These are phyloP conservation scores for Lasioglossum malachurum DNA, from an alignment of 2,888 invertebrate genomes.

Conservation along the genomic window DNA sequence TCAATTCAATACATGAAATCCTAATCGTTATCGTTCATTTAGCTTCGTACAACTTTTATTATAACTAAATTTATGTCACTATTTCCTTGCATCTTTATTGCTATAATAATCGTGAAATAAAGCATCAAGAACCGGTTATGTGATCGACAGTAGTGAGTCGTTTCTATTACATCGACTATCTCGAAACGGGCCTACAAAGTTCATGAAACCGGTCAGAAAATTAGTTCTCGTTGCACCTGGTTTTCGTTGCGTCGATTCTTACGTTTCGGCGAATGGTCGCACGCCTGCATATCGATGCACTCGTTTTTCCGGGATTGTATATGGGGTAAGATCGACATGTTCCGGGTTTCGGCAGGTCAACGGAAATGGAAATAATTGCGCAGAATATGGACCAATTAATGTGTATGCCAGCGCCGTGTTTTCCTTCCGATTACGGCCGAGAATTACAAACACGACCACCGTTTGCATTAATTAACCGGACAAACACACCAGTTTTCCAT, in stretches of 20 bases:
- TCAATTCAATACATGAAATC: too few species aligned
- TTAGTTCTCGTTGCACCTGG: not conserved
- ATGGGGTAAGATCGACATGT: not conserved
- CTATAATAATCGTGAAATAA: not conserved
- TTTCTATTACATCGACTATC: not conserved
- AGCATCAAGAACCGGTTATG: too few species aligned
- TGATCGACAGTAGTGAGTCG: not conserved
- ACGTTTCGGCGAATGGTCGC: not conserved
- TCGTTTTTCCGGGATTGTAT: not conserved
- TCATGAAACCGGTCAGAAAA: not conserved
- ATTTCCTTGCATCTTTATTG: not conserved
- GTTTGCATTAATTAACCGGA: constrained; percentile 28
- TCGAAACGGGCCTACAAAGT: not conserved
- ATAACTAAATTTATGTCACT: not conserved
- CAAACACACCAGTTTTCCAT: constrained; percentile 19
- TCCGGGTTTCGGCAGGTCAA: not conserved
- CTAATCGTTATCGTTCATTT: not conserved
- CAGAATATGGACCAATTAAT: not conserved
- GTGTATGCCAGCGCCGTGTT: not conserved
- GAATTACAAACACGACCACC: not conserved
- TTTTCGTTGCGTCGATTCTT: not conserved
- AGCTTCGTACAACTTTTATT: not conserved
- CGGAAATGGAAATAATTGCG: constrained; percentile 1
- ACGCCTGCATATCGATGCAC: not conserved
- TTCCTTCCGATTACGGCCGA: not conserved